These are phyloP conservation scores for Siderastrea siderea DNA, from an alignment of 92 coral and sea anemone genomes.

Conservation along the genomic window DNA sequence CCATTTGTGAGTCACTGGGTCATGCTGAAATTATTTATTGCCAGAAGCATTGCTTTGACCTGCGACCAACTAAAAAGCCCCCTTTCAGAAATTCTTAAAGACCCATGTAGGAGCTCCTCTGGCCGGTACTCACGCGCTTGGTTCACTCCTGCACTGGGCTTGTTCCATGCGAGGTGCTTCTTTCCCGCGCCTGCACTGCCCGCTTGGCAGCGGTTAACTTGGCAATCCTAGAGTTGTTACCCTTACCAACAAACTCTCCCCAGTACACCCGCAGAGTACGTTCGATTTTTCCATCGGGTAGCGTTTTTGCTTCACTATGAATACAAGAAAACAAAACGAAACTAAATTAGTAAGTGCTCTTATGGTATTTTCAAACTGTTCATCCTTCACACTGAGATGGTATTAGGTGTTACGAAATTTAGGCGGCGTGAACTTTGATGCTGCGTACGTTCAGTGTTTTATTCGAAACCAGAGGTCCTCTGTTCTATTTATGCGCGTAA, in stretches of 20 bases:
- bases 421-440: too few relatives aligned
- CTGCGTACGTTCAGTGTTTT: too few relatives aligned
- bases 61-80: too few relatives aligned
- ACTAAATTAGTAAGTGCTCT: too few relatives aligned
- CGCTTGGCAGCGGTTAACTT: conserved; percentile 77
- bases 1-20: too few relatives aligned
- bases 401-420: too few relatives aligned
- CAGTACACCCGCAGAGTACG: conserved; percentile 72
- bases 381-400: too few relatives aligned
- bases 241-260: conserved; percentile 79
- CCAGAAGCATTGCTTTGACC: too few relatives aligned
- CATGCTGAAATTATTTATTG: too few relatives aligned
- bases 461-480: too few relatives aligned
- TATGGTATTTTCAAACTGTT: too few relatives aligned
- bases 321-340: background rate
- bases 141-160: background rate
- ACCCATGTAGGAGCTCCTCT: background rate
- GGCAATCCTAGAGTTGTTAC: conserved; percentile 70
- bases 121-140: background rate
- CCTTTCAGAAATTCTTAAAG: background rate
- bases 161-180: background rate
- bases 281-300: conserved; percentile 60
- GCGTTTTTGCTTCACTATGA: conserved; percentile 67
- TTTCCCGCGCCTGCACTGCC: conserved; percentile 52
- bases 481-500: too few relatives aligned